These are phyloP conservation scores for Sakesphorus luctuosus DNA, from an alignment of 2,113 vertebrate species.

Conservation along the genomic window DNA sequence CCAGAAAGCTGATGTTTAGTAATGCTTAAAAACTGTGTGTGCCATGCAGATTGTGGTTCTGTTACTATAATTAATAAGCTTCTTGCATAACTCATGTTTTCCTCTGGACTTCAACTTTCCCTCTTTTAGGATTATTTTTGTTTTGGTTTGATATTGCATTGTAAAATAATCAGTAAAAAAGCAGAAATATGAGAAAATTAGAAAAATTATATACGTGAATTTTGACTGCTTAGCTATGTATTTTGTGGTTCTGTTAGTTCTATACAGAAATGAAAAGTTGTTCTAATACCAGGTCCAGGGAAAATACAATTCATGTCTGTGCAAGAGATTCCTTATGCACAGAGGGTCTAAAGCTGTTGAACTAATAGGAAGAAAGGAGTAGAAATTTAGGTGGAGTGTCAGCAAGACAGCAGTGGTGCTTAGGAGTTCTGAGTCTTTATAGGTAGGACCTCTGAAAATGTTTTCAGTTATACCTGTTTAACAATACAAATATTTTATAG, in stretches of 20 bases:
- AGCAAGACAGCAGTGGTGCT: neutral
- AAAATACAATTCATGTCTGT: accelerated
- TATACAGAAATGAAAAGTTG: neutral
- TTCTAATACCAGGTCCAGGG: neutral
- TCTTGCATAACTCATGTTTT: constrained; percentile 9
- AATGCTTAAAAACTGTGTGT: neutral
- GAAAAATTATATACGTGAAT: neutral
- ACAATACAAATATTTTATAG: neutral
- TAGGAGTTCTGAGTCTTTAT: neutral
- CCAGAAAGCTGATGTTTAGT: constrained; percentile 1
- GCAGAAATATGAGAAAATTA: neutral
- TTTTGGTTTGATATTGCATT: neutral
- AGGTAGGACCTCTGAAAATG: neutral
- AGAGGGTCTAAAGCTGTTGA: neutral
- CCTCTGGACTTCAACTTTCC: neutral
- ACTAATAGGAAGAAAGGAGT: neutral
- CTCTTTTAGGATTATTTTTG: neutral
- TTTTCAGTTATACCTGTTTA: neutral
- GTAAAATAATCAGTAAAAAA: neutral
- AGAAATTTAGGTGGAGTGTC: neutral
- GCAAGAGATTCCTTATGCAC: neutral
- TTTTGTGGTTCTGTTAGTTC: neutral
- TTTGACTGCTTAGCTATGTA: neutral
- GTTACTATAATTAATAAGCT: neutral
- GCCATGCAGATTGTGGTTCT: neutral